These are phyloP conservation scores for Rhamphomyia laevipes DNA, from an alignment of 2,888 invertebrate species.

Conservation along the genomic window DNA sequence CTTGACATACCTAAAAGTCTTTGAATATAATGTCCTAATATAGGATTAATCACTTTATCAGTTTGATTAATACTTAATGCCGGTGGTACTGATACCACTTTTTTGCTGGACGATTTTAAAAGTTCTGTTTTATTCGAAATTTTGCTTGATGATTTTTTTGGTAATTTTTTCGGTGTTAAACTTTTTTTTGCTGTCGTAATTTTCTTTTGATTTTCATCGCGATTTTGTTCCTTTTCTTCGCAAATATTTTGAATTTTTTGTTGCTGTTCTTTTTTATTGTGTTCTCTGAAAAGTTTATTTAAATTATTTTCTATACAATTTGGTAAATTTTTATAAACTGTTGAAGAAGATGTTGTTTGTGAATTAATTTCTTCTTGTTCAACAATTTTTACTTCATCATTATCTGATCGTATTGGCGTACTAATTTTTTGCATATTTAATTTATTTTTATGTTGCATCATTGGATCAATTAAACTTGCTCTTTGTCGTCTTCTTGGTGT, in stretches of 20 bases:
- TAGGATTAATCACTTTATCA: conserved; percentile 25
- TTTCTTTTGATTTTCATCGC: conserved; percentile 2
- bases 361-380: background rate
- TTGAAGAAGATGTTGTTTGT: background rate
- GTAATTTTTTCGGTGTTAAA: conserved; percentile 6
- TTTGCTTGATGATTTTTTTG: conserved; percentile 9
- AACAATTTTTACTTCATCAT: background rate
- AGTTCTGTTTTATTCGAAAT: conserved; percentile 5
- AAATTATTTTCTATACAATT: background rate
- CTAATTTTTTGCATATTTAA: background rate
- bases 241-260: background rate
- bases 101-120: too few species aligned
- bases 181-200: conserved; percentile 15
- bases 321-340: background rate
- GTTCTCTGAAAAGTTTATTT: background rate
- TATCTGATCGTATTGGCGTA: background rate
- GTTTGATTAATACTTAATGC: background rate
- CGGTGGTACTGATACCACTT: background rate
- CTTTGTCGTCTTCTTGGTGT: background rate
- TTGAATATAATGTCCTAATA: conserved; percentile 38
- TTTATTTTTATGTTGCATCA: conserved; percentile 2
- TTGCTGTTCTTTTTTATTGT: background rate
- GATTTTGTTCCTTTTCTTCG: background rate
- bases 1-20: conserved; percentile 43
- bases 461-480: background rate